Conservation (phyloP, 2,797 vertebrate species). For the Lutjanus campechanus region DNA sequence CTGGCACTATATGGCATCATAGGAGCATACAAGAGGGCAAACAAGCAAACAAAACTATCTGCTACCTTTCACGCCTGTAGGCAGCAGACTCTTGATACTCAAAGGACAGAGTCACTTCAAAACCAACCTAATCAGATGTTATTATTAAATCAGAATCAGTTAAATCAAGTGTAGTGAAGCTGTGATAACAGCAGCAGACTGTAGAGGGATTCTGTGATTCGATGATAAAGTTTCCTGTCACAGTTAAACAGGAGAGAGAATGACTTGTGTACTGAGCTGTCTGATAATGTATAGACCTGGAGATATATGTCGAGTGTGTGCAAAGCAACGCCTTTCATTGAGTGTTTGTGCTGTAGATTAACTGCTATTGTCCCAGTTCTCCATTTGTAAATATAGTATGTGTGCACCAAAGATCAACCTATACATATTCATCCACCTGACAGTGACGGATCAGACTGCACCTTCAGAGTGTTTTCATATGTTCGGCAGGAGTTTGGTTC, state of each 20-base stretch:
- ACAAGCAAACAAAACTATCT: no score
- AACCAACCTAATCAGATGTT: no score
- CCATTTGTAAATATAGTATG: not conserved
- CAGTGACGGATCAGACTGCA: not conserved
- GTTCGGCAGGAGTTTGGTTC: not conserved
- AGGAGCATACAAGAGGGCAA: no score
- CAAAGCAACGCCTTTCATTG: constrained; percentile 36
- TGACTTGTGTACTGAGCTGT: not conserved
- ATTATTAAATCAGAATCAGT: not conserved
- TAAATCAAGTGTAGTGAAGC: not conserved
- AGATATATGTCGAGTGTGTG: not conserved
- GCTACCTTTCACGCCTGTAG: no score
- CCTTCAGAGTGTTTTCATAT: not conserved
- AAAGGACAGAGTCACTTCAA: no score
- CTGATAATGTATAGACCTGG: not conserved
- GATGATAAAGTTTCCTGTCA: not conserved
- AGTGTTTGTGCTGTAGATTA: constrained; percentile 10
- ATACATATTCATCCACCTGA: not conserved
- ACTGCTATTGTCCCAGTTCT: not conserved
- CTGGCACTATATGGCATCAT: no score
- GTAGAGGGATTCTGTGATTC: not conserved
- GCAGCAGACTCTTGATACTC: no score
- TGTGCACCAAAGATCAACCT: not conserved
- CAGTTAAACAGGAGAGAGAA: not conserved
- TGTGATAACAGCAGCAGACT: not conserved